These are phyloP conservation scores for Avahi laniger DNA, from an alignment of 2,797 vertebrate species.

Conservation along the genomic window DNA sequence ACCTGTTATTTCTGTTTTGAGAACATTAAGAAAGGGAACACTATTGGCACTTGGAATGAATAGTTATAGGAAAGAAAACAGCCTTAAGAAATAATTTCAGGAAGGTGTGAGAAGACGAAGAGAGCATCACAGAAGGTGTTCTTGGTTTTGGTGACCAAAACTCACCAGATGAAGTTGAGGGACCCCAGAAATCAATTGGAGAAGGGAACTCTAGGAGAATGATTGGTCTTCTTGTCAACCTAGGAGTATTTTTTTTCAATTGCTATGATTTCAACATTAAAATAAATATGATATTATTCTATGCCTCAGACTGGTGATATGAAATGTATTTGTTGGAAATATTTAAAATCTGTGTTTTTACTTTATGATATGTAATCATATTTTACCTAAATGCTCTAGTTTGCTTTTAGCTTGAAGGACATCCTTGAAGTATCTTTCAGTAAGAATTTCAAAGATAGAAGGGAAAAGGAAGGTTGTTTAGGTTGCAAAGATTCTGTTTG, in stretches of 20 bases:
- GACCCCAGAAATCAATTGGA: background rate
- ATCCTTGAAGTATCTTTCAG: background rate
- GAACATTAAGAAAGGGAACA: background rate
- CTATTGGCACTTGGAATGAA: background rate
- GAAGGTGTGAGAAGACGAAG: background rate
- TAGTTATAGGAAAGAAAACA: background rate
- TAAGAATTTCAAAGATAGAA: slow-evolving; percentile 16
- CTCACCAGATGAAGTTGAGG: background rate
- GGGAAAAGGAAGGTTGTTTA: background rate
- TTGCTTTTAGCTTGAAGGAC: slow-evolving; percentile 15
- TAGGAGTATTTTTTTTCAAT: background rate
- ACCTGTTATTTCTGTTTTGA: background rate
- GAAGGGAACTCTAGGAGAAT: background rate
- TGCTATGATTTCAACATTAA: background rate
- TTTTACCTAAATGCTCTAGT: background rate
- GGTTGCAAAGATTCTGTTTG: background rate
- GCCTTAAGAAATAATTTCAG: background rate
- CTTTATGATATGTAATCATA: background rate
- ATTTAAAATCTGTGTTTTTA: slow-evolving; percentile 1
- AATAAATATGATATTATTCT: background rate
- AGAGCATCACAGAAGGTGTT: background rate
- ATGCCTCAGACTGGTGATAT: background rate
- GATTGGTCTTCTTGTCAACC: background rate
- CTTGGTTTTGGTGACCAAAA: background rate
- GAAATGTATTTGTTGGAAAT: background rate